A percentile compares a stretch with the other conserved stretches of the same genome.
Conservation (phyloP, 2,888 invertebrate species). For the Doris montereyensis region DNA sequence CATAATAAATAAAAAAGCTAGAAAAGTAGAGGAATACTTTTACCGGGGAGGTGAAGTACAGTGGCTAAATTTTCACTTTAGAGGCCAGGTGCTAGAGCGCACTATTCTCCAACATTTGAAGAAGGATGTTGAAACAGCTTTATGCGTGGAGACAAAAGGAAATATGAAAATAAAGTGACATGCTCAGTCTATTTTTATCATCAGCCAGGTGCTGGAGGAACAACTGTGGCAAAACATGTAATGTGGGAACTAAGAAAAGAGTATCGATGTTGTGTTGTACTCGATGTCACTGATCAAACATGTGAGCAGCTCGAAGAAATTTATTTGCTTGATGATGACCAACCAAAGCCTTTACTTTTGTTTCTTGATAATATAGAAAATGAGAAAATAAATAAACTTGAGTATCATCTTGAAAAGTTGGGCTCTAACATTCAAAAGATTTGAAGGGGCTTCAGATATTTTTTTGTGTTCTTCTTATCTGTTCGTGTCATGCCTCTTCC, state of each 20-base stretch:
- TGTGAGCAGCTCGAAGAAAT: constrained; percentile 51
- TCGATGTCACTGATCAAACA: constrained; percentile 53
- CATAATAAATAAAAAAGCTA: constrained; percentile 51
- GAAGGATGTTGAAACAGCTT: constrained; percentile 35
- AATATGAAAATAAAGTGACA: constrained; percentile 49
- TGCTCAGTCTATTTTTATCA: constrained; percentile 51
- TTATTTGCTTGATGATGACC: constrained; percentile 46
- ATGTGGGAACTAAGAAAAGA: constrained; percentile 54
- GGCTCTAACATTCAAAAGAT: no score
- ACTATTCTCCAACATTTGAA: constrained; percentile 43
- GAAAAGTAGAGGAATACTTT: constrained; percentile 46
- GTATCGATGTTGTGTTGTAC: constrained; percentile 55
- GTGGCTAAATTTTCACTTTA: constrained; percentile 61
- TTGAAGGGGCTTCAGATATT: no score
- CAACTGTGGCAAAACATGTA: constrained; percentile 56
- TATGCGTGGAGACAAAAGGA: constrained; percentile 43
- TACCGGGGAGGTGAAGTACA: constrained; percentile 52
- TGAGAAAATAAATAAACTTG: constrained; percentile 46
- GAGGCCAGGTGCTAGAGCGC: constrained; percentile 52
- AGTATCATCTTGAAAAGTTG: no score
- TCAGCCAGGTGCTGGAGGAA: constrained; percentile 62
- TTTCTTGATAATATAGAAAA: constrained; percentile 55
- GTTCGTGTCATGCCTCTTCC: constrained; percentile 39
- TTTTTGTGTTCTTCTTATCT: constrained; percentile 46
- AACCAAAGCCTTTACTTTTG: no score